Conservation (phyloP, 2,797 vertebrate species). For the Myotis daubentonii region DNA sequence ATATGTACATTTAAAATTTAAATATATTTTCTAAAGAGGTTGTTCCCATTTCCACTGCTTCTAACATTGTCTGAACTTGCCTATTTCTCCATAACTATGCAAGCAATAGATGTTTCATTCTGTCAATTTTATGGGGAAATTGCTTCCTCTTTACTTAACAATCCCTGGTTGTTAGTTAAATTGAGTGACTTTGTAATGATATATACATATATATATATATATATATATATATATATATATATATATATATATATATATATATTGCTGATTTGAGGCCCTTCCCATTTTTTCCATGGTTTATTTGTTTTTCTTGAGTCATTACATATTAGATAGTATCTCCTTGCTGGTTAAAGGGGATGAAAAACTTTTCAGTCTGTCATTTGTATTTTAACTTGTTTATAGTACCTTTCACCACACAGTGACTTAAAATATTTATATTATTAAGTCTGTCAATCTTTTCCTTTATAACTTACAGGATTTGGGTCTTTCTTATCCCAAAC, state of each 20-base stretch:
- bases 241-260: not conserved
- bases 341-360: not conserved
- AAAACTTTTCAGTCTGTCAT: slow-evolving; percentile 22
- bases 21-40: not conserved
- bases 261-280: slow-evolving; percentile 1
- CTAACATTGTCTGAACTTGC: not conserved
- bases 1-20: not conserved
- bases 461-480: not conserved
- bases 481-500: not conserved
- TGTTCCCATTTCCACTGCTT: not conserved
- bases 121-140: not conserved
- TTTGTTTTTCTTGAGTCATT: slow-evolving; percentile 37
- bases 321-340: not conserved
- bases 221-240: not conserved
- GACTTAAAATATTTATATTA: slow-evolving; percentile 50
- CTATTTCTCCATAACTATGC: not conserved
- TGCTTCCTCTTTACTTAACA: not conserved
- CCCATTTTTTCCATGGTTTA: not conserved
- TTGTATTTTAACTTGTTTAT: slow-evolving; percentile 54
- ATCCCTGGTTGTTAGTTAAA: not conserved
- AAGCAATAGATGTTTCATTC: not conserved
- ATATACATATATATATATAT: too few species aligned
- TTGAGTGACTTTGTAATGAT: not conserved
- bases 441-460: slow-evolving; percentile 48
- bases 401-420: not conserved